Conservation (phyloP, 2,797 vertebrate species). For the Apodemus agrarius region DNA sequence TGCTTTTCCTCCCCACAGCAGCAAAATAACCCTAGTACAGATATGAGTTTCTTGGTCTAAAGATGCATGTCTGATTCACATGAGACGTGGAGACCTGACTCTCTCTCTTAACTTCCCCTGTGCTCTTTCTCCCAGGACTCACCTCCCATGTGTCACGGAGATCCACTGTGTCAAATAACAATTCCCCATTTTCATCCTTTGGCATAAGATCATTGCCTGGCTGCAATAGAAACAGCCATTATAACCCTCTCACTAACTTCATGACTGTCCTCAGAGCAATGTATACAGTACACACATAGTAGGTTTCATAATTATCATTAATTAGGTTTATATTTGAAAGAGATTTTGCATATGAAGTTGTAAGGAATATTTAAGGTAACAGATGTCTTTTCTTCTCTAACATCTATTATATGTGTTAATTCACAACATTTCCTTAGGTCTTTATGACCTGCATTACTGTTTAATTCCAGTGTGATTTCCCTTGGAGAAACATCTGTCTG, state of each 20-base stretch:
- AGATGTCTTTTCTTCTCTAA: neutral
- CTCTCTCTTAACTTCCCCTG: neutral
- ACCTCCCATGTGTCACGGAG: neutral
- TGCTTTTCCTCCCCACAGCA: neutral
- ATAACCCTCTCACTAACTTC: neutral
- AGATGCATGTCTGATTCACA: neutral
- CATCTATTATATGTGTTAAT: neutral
- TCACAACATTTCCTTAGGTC: neutral
- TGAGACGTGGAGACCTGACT: neutral
- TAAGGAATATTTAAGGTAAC: neutral
- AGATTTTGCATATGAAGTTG: neutral
- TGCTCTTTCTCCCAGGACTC: neutral
- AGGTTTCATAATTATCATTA: neutral
- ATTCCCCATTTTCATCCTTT: neutral
- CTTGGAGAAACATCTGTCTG: neutral
- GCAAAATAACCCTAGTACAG: neutral
- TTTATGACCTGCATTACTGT: neutral
- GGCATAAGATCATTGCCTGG: neutral
- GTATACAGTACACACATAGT: neutral
- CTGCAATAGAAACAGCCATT: neutral
- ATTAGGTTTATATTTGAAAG: neutral
- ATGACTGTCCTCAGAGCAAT: neutral
- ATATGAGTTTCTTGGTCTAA: neutral
- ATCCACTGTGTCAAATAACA: conserved; percentile 20
- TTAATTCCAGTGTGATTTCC: neutral